phyloP scores from a whole-genome alignment of 53 echinoderm and acorn worm species.

The Crossaster papposus region DNA sequence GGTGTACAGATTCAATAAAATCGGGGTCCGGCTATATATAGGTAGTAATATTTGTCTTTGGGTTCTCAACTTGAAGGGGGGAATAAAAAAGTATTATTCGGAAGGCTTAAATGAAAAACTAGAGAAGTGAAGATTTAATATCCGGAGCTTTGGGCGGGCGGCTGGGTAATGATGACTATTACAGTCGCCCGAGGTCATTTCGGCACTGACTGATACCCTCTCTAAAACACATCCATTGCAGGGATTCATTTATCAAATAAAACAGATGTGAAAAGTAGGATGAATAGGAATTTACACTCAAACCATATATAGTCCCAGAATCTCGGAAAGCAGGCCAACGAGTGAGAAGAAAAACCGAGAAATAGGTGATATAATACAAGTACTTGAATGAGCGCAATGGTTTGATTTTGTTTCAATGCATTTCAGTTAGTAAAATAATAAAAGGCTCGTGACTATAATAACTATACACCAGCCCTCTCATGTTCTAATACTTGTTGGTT shows the following conservation, averaged over 20 bases:
- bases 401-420: too few species aligned
- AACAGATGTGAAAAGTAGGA: background rate
- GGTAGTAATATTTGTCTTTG: background rate
- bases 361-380: too few species aligned
- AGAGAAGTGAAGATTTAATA: constrained; percentile 28
- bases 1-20: background rate
- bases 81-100: background rate
- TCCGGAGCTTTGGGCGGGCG: constrained; percentile 19
- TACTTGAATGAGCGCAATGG: too few species aligned
- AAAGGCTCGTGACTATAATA: too few species aligned
- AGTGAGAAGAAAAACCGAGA: too few species aligned
- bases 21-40: background rate
- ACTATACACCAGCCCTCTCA: too few species aligned
- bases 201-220: background rate
- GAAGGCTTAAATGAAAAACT: constrained; percentile 2
- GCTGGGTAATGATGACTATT: background rate
- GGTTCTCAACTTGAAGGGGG: background rate
- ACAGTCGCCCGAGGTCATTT: background rate
- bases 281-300: background rate
- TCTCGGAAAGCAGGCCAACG: too few species aligned
- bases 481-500: too few species aligned
- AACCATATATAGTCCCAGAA: too few species aligned
- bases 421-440: too few species aligned
- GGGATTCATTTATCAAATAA: background rate
- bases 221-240: background rate